Evolutionary conservation across 2,888 invertebrate species (phyloP), one percentile per base, ranked within the genome.

Genomic region (Lacanobia oleracea): DNA sequence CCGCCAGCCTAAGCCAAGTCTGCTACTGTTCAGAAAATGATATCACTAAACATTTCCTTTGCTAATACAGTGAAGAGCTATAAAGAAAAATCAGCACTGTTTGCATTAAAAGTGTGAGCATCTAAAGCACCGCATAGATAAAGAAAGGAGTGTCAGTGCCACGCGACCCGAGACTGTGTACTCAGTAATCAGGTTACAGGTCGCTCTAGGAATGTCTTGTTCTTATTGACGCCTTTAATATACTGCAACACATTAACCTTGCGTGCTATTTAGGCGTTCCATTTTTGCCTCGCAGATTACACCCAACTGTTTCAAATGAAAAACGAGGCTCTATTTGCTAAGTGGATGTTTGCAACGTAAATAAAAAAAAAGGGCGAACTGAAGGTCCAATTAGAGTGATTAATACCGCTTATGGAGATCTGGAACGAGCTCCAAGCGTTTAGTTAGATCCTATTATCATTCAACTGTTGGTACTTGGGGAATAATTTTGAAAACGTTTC

Each of bases 171-270:
- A 79, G 83, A 76, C 80, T 78, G 45, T 64, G 54, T 61, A 78
- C 60, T 63, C 40, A 74, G 83, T 89, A 90, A 91, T 89, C 86
- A 88, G 91, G 91, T 88, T 88, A 89, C 88, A 89, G 91, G 91
- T 91, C 91, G 85, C 86, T 80, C 81, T 86, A 87, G 91, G 94
- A 93, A 95, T 94, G 93, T 89, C 86, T 88, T 88, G 89, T 87
- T 89, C 91, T 92, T 92, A 93, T 93, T 93, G 93, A 92, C 92
- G 91, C 91, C 90, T 90, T 90, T 91, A 89, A 90, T 90, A 87
- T 88, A 88, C 88, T 90, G 91, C 90, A 88, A 90, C 89, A 91
- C 90, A 93, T 93, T 93, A 94, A 92, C 94, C 94, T 94, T 93
- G 95, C 91, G 88, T 85, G 93, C 93, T 92, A 91, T 93, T 94